phyloP scores from a whole-genome alignment of 2,888 invertebrate species.

The Zootermopsis nevadensis region DNA sequence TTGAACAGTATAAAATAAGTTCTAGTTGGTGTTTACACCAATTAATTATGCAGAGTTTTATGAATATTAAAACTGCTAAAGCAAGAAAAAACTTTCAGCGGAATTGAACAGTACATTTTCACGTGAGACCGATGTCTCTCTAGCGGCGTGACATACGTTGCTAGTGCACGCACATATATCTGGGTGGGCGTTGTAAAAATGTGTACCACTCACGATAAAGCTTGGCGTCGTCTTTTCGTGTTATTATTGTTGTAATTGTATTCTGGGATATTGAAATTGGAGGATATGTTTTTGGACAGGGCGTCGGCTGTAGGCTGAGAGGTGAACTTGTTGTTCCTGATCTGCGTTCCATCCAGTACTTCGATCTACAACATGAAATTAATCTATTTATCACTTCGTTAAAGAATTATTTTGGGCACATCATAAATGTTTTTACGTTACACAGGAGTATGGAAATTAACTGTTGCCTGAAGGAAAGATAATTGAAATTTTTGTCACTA shows the following conservation, averaged over 20 bases:
- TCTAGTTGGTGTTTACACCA: not conserved
- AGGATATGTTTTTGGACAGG: constrained; percentile 2
- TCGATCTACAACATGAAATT: no score
- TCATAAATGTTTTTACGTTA: no score
- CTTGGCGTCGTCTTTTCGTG: constrained; percentile 10
- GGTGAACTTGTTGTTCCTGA: not conserved
- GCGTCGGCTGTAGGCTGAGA: not conserved
- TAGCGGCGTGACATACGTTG: not conserved
- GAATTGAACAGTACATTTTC: constrained; percentile 23
- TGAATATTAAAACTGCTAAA: constrained; percentile 22
- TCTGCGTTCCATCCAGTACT: no score
- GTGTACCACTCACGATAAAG: constrained; percentile 18
- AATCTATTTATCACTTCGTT: no score
- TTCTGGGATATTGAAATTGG: not conserved
- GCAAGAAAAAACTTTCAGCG: constrained; percentile 41
- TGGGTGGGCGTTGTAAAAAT: constrained; percentile 32
- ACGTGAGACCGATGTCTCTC: constrained; percentile 11
- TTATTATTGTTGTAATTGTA: constrained; percentile 4
- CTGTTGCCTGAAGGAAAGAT: no score
- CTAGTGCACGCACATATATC: not conserved
- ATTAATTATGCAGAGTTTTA: constrained; percentile 24
- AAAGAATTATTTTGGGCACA: no score
- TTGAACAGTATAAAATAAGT: not conserved
- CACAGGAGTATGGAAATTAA: no score
- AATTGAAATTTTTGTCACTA: no score